Percentiles rank a stretch among this genome's conserved stretches.
Conservation (phyloP, 2,797 vertebrate species). For the Huso huso region DNA sequence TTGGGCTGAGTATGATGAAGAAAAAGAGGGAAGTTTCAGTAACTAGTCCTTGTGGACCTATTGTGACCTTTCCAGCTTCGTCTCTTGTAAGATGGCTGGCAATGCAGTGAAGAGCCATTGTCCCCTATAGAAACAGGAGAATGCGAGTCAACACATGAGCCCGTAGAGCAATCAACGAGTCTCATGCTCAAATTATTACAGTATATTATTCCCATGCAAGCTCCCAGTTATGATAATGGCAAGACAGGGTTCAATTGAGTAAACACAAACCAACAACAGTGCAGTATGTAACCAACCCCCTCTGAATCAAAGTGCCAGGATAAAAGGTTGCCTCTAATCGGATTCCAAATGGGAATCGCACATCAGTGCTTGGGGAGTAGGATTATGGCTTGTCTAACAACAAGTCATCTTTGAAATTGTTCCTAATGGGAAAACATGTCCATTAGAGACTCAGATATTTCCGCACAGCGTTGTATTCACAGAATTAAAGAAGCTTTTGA, state of each 20-base stretch:
- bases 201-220: not conserved
- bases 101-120: not conserved
- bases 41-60: not conserved
- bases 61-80: not conserved
- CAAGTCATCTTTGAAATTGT: conserved; percentile 51
- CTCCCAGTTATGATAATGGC: not conserved
- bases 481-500: conserved; percentile 11
- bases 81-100: not conserved
- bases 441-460: conserved; percentile 40
- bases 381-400: conserved; percentile 45
- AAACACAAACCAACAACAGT: conserved; percentile 4
- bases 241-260: conserved; percentile 1
- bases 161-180: not conserved
- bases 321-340: conserved; percentile 32
- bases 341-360: conserved; percentile 44
- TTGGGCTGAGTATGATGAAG: conserved; percentile 19
- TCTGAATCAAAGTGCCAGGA: conserved; percentile 23
- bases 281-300: conserved; percentile 4
- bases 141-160: not conserved
- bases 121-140: not conserved
- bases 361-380: conserved; percentile 36
- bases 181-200: not conserved
- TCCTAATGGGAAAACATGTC: conserved; percentile 49
- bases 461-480: conserved; percentile 33
- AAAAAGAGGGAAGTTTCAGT: conserved; percentile 10